Conservation (phyloP, 2,113 vertebrate genomes). For the Callorhinus ursinus region DNA sequence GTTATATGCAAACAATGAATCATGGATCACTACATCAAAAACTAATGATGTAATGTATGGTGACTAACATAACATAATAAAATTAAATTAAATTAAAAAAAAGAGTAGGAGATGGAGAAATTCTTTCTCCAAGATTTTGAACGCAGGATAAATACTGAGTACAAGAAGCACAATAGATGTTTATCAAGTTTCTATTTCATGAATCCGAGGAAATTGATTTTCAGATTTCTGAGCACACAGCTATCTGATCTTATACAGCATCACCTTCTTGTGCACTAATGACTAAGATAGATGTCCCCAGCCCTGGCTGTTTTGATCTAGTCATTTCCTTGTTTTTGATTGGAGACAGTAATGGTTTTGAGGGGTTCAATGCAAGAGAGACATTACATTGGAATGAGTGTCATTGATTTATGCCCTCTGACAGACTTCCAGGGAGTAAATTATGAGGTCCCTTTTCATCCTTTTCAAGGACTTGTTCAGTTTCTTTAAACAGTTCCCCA, state of each 20-base stretch:
- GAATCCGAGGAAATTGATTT: constrained; percentile 47
- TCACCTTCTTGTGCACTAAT: constrained; percentile 54
- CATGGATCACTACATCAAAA: no score
- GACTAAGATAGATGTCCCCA: constrained; percentile 60
- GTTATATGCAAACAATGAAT: no score
- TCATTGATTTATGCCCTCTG: constrained; percentile 1
- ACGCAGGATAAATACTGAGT: background rate
- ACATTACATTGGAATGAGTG: background rate
- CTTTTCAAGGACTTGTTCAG: background rate
- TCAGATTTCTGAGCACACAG: constrained; percentile 45
- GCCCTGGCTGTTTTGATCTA: constrained; percentile 44
- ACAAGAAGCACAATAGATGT: constrained; percentile 40
- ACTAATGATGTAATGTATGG: no score
- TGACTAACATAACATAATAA: no score
- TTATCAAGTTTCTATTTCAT: constrained; percentile 65
- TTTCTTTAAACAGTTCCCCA: background rate
- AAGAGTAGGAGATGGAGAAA: background rate
- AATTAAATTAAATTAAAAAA: no score
- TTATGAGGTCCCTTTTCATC: constrained; percentile 22
- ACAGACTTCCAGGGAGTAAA: constrained; percentile 46
- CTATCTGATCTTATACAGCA: constrained; percentile 64
- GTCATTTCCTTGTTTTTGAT: constrained; percentile 63
- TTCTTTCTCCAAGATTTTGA: constrained; percentile 2
- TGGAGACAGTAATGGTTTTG: constrained; percentile 43
- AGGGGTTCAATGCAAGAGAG: constrained; percentile 8